Evolutionary conservation across 1,140 invertebrate species (phyloP).

Genomic region (Eubasilissa regina): DNA sequence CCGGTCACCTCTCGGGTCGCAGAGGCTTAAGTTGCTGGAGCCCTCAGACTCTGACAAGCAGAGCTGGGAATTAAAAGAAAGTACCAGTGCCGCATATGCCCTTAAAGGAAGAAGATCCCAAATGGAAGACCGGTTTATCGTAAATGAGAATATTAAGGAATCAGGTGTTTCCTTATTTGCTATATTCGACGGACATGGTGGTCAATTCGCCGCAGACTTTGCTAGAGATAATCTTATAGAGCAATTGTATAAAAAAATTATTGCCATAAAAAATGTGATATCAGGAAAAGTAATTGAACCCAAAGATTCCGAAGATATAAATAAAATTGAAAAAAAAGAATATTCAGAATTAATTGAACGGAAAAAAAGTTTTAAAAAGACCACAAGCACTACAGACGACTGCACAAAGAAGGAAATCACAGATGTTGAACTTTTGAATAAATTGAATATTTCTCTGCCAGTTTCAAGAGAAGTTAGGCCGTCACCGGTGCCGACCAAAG

Average conservation of each 20-base stretch:
- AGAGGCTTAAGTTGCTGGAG: slow-evolving; percentile 73
- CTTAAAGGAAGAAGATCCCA: slow-evolving; percentile 89
- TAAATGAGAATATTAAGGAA: slow-evolving; percentile 83
- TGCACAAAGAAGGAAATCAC: slow-evolving; percentile 76
- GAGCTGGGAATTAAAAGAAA: slow-evolving; percentile 85
- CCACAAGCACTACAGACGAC: slow-evolving; percentile 73
- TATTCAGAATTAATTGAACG: slow-evolving; percentile 66
- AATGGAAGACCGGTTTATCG: slow-evolving; percentile 95
- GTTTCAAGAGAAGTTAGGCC: slow-evolving; percentile 78
- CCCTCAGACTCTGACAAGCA: slow-evolving; percentile 75
- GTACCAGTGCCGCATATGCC: slow-evolving; percentile 87
- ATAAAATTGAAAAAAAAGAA: slow-evolving; percentile 64
- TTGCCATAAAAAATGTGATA: slow-evolving; percentile 80
- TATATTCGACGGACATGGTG: slow-evolving; percentile 96
- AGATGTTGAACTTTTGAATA: slow-evolving; percentile 78
- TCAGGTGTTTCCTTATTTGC: slow-evolving; percentile 89
- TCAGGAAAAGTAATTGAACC: slow-evolving; percentile 71
- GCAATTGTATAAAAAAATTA: slow-evolving; percentile 82
- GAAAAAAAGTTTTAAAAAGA: slow-evolving; percentile 79
- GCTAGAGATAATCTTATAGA: slow-evolving; percentile 86
- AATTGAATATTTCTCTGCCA: slow-evolving; percentile 76
- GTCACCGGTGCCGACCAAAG: slow-evolving; percentile 62
- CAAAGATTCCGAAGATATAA: slow-evolving; percentile 65
- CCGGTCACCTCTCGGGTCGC: slow-evolving; percentile 73
- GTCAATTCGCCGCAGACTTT: slow-evolving; percentile 94